These are phyloP conservation scores for Melanargia galathea DNA, from an alignment of 2,888 invertebrate species.

Conservation along the genomic window DNA sequence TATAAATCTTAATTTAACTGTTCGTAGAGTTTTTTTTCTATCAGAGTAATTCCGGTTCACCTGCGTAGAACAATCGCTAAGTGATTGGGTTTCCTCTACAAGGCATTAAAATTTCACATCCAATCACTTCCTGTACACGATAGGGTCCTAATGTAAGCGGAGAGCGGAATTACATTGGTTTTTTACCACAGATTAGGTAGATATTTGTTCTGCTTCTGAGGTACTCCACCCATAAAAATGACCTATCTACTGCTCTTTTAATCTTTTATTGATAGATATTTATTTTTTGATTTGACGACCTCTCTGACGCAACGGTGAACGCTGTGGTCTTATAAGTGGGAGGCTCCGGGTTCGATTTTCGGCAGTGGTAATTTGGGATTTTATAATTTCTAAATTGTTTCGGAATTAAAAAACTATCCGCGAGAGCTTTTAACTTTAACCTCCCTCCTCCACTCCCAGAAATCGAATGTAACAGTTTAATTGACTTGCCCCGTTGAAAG, in stretches of 20 bases:
- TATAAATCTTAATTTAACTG: not conserved
- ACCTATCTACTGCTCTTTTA: too few species aligned
- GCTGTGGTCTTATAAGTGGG: too few species aligned
- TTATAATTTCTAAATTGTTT: too few species aligned
- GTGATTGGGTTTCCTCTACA: conserved; percentile 26
- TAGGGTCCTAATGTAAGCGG: not conserved
- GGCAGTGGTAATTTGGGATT: too few species aligned
- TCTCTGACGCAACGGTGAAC: too few species aligned
- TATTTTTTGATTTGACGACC: too few species aligned
- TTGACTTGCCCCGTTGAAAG: conserved; percentile 29
- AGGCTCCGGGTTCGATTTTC: too few species aligned
- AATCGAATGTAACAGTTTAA: conserved; percentile 31
- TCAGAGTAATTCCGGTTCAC: conserved; percentile 8
- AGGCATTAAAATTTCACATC: conserved; percentile 28
- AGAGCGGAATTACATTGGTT: not conserved
- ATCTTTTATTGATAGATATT: too few species aligned
- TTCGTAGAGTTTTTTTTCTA: not conserved
- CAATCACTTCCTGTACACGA: conserved; percentile 24
- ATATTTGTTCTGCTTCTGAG: too few species aligned
- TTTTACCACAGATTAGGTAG: not conserved
- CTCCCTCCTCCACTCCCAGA: conserved; percentile 13
- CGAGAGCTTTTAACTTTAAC: not conserved
- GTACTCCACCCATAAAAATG: too few species aligned
- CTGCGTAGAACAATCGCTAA: conserved; percentile 21
- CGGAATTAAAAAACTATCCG: not conserved